These are phyloP conservation scores for Periplaneta americana DNA, from an alignment of 1,140 invertebrate species.

Conservation along the genomic window DNA sequence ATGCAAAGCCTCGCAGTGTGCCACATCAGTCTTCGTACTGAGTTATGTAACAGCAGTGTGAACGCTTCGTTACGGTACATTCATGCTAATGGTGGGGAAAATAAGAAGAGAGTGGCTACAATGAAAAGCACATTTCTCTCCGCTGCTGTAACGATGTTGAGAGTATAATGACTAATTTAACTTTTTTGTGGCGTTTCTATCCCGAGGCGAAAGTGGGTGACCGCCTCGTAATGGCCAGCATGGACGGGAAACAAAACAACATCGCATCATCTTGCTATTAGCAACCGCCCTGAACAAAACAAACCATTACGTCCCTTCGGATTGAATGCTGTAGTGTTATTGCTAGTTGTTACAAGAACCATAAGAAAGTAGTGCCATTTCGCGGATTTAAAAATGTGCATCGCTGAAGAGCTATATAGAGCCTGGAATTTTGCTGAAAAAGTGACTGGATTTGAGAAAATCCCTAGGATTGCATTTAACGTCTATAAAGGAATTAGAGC, in stretches of 20 bases:
- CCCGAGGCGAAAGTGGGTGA: not conserved
- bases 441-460: no score
- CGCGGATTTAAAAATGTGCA: no score
- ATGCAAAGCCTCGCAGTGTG: not conserved
- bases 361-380: no score
- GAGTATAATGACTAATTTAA: not conserved
- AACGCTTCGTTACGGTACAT: not conserved
- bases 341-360: no score
- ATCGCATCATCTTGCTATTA: not conserved
- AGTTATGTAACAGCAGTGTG: not conserved
- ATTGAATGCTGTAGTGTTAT: not conserved
- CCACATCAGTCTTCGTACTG: not conserved
- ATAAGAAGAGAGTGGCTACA: not conserved
- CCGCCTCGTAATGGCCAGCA: not conserved
- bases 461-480: no score
- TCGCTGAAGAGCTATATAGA: no score
- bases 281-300: not conserved
- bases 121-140: not conserved
- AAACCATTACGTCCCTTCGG: not conserved
- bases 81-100: not conserved
- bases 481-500: no score
- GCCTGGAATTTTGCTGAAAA: no score
- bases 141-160: not conserved
- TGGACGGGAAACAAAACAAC: not conserved
- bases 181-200: not conserved